Conservation (phyloP, 2,113 vertebrate genomes). For the Melanerpes formicivorus region DNA sequence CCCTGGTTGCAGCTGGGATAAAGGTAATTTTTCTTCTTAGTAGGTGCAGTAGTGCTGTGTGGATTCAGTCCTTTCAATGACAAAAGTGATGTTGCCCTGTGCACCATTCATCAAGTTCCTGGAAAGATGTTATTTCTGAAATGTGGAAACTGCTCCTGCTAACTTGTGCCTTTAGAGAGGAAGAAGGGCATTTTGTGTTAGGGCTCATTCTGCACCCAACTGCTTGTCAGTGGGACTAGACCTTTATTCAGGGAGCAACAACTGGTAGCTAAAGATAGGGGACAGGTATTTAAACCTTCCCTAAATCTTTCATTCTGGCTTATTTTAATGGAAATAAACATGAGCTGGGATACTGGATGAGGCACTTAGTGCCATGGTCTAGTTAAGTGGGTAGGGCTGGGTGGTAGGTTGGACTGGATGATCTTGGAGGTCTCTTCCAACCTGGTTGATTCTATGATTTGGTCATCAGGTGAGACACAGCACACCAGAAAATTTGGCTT, state of each 20-base stretch:
- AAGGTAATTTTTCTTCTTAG: background rate
- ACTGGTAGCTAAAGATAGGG: background rate
- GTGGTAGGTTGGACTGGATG: too few species aligned
- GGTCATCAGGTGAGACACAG: background rate
- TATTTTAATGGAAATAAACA: conserved; percentile 51
- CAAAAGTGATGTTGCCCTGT: background rate
- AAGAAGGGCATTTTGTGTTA: background rate
- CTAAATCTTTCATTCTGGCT: conserved; percentile 1
- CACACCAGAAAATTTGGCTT: background rate
- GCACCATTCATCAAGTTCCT: background rate
- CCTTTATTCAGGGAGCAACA: background rate
- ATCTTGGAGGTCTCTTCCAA: too few species aligned
- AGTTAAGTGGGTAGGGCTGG: too few species aligned
- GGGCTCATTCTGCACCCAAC: background rate
- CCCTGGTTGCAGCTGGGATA: background rate
- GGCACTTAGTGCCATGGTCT: too few species aligned
- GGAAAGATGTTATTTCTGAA: background rate
- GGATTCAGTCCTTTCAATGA: background rate
- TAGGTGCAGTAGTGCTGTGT: background rate
- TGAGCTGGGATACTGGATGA: background rate
- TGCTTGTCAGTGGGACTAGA: background rate
- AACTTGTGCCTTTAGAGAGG: background rate
- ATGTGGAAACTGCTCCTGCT: background rate
- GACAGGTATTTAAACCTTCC: background rate
- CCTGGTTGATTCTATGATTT: background rate